phyloP scores from a whole-genome alignment of 2,797 vertebrate species.

The Sebastes taczanowskii region DNA sequence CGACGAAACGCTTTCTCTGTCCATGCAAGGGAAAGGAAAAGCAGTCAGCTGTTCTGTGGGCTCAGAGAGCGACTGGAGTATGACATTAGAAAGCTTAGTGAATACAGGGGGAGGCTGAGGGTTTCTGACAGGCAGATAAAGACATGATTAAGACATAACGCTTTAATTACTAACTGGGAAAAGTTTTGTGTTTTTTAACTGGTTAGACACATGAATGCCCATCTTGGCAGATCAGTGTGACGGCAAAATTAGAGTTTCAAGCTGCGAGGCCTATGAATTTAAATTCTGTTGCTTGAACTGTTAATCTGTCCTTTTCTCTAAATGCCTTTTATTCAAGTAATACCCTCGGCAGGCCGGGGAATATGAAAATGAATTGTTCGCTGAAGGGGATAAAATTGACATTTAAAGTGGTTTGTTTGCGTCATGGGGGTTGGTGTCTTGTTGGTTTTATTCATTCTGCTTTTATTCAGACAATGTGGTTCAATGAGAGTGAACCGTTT shows the following conservation, averaged over 20 bases:
- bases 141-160: conserved; percentile 39
- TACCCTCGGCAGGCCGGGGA: neutral
- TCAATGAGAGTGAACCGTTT: neutral
- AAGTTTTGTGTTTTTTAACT: neutral
- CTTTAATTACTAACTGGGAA: conserved; percentile 33
- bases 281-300: conserved; percentile 14
- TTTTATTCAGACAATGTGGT: neutral
- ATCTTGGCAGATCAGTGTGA: conserved; percentile 23
- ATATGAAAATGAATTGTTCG: neutral
- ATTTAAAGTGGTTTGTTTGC: conserved; percentile 11
- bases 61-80: conserved; percentile 17
- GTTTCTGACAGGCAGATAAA: conserved; percentile 47
- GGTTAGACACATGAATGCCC: conserved; percentile 29
- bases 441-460: neutral
- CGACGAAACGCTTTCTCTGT: conserved; percentile 28
- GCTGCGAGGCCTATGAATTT: conserved; percentile 10
- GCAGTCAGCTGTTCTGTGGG: neutral
- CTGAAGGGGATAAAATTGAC: neutral
- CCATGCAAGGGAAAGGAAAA: neutral
- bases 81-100: conserved; percentile 30
- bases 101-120: conserved; percentile 5
- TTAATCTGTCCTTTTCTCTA: conserved; percentile 33
- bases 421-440: neutral
- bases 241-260: conserved; percentile 32
- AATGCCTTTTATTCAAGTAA: conserved; percentile 28